Percentiles rank a stretch among this genome's conserved stretches.
These are phyloP conservation scores for Melanerpes aurifrons DNA, from an alignment of 2,113 vertebrate species.

Conservation along the genomic window DNA sequence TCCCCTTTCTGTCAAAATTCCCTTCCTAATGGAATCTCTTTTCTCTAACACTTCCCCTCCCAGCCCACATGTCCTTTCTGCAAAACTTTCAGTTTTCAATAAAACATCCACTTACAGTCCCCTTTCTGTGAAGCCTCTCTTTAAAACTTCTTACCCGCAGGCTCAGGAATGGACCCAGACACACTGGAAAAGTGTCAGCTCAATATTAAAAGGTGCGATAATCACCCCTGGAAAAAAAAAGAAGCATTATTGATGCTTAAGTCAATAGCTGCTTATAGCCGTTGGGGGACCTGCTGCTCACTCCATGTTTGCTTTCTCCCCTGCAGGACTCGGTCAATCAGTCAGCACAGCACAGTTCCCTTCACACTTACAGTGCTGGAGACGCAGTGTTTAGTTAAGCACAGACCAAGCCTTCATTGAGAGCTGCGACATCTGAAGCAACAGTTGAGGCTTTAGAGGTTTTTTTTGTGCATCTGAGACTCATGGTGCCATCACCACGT, in stretches of 20 bases:
- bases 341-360: neutral
- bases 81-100: neutral
- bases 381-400: neutral
- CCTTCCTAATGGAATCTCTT: neutral
- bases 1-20: neutral
- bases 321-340: rapidly evolving
- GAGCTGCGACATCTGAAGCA: neutral
- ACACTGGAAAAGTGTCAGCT: neutral
- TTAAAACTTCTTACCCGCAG: neutral
- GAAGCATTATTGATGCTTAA: neutral
- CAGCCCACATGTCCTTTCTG: neutral
- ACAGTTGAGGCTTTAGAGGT: neutral
- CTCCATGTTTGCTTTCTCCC: neutral
- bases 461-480: neutral
- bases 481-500: rapidly evolving
- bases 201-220: neutral
- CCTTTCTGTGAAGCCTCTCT: neutral
- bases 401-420: neutral
- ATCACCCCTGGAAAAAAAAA: neutral
- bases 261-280: neutral
- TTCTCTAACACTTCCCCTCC: neutral
- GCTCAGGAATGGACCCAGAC: neutral
- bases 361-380: neutral
- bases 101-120: neutral
- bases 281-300: neutral